Evolutionary conservation across 2,113 vertebrate genomes (phyloP), one percentile per base, ranked within the genome.

Genomic region (Malurus cyaneus): DNA sequence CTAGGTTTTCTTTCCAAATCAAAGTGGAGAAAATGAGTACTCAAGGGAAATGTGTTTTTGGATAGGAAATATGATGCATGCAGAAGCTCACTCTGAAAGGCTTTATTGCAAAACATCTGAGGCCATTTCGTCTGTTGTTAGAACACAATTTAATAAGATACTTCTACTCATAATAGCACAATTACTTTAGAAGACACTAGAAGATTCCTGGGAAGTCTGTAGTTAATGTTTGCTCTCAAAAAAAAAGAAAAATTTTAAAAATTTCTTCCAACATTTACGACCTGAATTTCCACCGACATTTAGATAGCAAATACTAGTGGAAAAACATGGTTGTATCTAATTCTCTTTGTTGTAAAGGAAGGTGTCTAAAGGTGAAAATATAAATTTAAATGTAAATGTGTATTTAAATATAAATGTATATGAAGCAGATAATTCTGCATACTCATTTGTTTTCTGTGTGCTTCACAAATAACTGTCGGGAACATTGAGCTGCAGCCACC

Each of bases 401-500:
- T 41, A 53, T 88, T 71, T 82, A 77, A n/a, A 74, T 85, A 24
- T 46, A 39, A 72, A 70, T n/a, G 15, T 39, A 85, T 93, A 78
- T 90, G 88, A 95, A 86, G 88, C 56, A 96, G 92, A 89, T 94
- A 98, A 93, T 92, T 94, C 60, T 91, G 54, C 72, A 73, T 84
- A 70, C 46, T 95, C 90, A 65, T 94, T 97, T 97, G 69, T 83
- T 94, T 97, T 97, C 94, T 95, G 14, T 89, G 69, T 76, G 62
- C 92, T 90, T 87, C 44, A 87, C 88, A 92, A 95, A 88, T 94
- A 95, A 95, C 87, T 93, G 76, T 78, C 54, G 80, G 73, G 84
- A 96, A 92, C 83, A 96, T 72, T 94, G 89, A 96, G 86, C 94
- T 96, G 86, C 85, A 95, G 57, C 41, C 82, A 86, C 74, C 78